These are phyloP conservation scores for Etheostoma perlongum DNA, from an alignment of 2,797 vertebrate species.

Conservation along the genomic window DNA sequence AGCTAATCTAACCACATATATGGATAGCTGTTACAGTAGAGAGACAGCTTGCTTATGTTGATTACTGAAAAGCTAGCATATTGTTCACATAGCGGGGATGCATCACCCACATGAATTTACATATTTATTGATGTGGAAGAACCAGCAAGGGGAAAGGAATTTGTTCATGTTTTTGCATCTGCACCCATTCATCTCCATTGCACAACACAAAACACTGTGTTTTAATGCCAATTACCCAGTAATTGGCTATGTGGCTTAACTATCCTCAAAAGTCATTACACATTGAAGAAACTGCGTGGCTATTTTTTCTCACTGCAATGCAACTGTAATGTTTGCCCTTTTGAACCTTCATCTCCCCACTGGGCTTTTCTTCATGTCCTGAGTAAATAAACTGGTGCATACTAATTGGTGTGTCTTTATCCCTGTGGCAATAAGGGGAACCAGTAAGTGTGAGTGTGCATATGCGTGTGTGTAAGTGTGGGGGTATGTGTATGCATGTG, in stretches of 20 bases:
- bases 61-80: conserved; percentile 22
- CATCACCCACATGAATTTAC: conserved; percentile 13
- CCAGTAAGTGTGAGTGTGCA: neutral
- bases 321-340: conserved; percentile 11
- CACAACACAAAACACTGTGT: neutral
- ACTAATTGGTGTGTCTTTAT: conserved; percentile 64
- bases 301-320: conserved; percentile 44
- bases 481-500: neutral
- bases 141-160: neutral
- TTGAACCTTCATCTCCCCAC: conserved; percentile 51
- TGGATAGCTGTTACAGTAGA: neutral
- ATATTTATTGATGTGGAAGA: conserved; percentile 22
- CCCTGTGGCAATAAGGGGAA: conserved; percentile 57
- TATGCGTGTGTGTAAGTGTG: conserved; percentile 14
- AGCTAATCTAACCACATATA: neutral
- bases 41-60: neutral
- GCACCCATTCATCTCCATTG: conserved; percentile 2
- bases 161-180: neutral
- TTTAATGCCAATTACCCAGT: conserved; percentile 26
- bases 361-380: conserved; percentile 49
- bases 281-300: conserved; percentile 11
- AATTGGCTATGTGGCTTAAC: conserved; percentile 51
- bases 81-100: neutral
- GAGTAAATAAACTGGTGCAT: conserved; percentile 72
- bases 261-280: conserved; percentile 35